Conservation (phyloP, 92 coral and sea anemone genomes). For the Epizoanthus rinbou region DNA sequence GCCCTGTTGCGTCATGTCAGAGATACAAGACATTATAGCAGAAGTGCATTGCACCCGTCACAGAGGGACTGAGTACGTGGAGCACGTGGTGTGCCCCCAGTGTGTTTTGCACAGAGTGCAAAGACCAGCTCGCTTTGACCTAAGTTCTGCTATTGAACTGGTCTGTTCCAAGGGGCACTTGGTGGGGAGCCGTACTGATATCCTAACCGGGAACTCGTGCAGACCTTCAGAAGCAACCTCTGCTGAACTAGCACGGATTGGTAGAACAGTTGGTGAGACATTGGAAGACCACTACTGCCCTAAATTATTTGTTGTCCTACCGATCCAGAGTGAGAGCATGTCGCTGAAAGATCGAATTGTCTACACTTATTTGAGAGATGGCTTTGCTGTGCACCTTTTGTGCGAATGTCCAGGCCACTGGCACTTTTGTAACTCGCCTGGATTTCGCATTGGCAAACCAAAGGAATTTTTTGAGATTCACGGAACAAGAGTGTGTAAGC, state of each 20-base stretch:
- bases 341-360: slow-evolving; percentile 33
- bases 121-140: slow-evolving; percentile 23
- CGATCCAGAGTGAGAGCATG: slow-evolving; percentile 23
- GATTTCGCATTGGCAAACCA: slow-evolving; percentile 35
- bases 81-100: slow-evolving; percentile 35
- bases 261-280: slow-evolving; percentile 30
- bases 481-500: slow-evolving; percentile 34
- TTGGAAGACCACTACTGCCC: slow-evolving; percentile 41
- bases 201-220: slow-evolving; percentile 26
- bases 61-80: neutral
- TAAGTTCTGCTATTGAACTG: neutral
- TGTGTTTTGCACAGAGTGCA: slow-evolving; percentile 18
- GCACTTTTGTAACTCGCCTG: slow-evolving; percentile 36
- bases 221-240: slow-evolving; percentile 13
- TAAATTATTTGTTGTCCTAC: slow-evolving; percentile 29
- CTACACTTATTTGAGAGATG: slow-evolving; percentile 44
- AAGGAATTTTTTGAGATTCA: slow-evolving; percentile 25
- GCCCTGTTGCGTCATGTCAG: slow-evolving; percentile 40
- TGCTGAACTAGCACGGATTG: slow-evolving; percentile 5
- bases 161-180: slow-evolving; percentile 27
- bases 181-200: neutral
- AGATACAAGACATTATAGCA: slow-evolving; percentile 22
- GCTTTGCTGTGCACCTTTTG: slow-evolving; percentile 40
- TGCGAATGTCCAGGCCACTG: slow-evolving; percentile 42
- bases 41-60: neutral